A percentile compares a stretch with the other conserved stretches of the same genome.
phyloP scores from a whole-genome alignment of 1,140 invertebrate species.

The Grapholita molesta region DNA sequence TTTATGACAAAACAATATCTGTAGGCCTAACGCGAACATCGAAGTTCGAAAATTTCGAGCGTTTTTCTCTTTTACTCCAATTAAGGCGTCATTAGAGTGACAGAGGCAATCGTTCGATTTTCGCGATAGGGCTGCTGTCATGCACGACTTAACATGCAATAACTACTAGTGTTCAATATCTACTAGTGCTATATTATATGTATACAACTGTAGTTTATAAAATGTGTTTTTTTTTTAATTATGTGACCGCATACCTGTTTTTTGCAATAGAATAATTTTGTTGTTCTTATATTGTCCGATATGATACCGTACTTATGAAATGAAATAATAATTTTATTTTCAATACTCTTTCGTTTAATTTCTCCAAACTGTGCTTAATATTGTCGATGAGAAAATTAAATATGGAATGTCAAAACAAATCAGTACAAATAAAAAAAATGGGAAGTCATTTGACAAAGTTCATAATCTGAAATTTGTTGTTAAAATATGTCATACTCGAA shows the following conservation, averaged over 20 bases:
- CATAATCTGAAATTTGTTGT: conserved; percentile 72
- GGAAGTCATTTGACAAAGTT: conserved; percentile 70
- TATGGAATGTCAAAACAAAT: conserved; percentile 55
- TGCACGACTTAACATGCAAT: background rate
- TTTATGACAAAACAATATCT: too few relatives aligned
- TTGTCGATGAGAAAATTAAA: conserved; percentile 39
- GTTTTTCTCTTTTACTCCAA: too few relatives aligned
- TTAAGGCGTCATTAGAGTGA: too few relatives aligned
- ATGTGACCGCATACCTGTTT: background rate
- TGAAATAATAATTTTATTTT: conserved; percentile 70
- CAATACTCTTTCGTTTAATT: conserved; percentile 12
- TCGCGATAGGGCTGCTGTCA: too few relatives aligned
- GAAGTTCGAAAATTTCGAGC: too few relatives aligned
- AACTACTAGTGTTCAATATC: background rate
- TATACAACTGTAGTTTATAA: background rate
- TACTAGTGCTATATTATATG: background rate
- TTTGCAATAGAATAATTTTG: conserved; percentile 32
- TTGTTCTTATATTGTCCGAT: conserved; percentile 57
- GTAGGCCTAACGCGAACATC: too few relatives aligned
- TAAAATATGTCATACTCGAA: conserved; percentile 72
- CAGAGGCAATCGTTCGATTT: too few relatives aligned
- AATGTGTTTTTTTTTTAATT: background rate
- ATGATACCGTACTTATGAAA: conserved; percentile 64
- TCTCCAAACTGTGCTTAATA: background rate
- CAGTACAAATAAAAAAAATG: conserved; percentile 65